Evolutionary conservation across 2,888 invertebrate genomes (phyloP).

Genomic region (Terebella lapidaria): DNA sequence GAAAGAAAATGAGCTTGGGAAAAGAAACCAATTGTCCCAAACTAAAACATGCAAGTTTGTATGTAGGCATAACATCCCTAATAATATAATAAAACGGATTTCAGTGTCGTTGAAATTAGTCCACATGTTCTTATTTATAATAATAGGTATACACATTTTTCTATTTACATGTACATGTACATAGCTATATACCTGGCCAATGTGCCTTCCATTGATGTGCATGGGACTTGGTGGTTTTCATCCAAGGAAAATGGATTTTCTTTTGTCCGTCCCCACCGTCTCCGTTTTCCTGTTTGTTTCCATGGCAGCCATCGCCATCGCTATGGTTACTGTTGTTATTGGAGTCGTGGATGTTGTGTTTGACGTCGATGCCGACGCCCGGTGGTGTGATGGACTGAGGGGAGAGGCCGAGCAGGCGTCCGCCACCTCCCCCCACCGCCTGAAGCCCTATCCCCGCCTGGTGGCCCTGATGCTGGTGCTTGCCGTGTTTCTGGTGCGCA

Average conservation of each 20-base stretch:
- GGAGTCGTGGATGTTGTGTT: not conserved
- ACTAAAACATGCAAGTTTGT: too few species aligned
- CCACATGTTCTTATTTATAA: too few species aligned
- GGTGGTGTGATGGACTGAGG: not conserved
- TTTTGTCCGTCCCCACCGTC: not conserved
- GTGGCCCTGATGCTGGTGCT: not conserved
- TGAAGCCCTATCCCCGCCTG: not conserved
- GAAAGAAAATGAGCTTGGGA: too few species aligned
- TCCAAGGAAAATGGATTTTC: slow-evolving; percentile 47
- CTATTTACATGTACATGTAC: not conserved
- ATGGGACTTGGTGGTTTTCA: slow-evolving; percentile 52
- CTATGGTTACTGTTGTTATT: not conserved
- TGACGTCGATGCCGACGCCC: not conserved
- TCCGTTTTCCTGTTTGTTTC: slow-evolving; percentile 15
- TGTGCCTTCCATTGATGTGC: slow-evolving; percentile 51
- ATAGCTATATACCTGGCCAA: slow-evolving; percentile 39
- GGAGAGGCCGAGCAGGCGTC: not conserved
- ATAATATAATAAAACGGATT: too few species aligned
- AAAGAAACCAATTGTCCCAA: too few species aligned
- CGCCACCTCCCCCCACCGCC: not conserved
- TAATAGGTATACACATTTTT: not conserved
- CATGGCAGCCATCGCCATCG: not conserved
- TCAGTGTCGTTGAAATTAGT: too few species aligned
- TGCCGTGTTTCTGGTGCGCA: slow-evolving; percentile 7
- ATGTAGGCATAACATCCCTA: too few species aligned